Conservation (phyloP, 2,113 vertebrate genomes). For the Gasterosteus aculeatus region DNA sequence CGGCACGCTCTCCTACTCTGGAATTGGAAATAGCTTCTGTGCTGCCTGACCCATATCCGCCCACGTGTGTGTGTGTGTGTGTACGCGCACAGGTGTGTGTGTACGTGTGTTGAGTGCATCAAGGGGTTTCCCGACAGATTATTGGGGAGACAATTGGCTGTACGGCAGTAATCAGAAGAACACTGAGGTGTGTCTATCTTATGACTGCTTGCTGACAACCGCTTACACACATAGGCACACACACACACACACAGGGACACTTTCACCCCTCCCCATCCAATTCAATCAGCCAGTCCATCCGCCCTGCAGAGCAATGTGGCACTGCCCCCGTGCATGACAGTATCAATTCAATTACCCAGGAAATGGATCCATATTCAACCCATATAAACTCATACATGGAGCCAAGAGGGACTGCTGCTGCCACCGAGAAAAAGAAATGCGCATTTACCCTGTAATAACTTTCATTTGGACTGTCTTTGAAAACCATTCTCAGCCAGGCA, state of each 20-base stretch:
- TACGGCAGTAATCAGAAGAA: slow-evolving; percentile 89
- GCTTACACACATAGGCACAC: slow-evolving; percentile 39
- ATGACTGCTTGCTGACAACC: slow-evolving; percentile 80
- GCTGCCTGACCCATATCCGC: slow-evolving; percentile 69
- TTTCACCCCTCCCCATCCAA: slow-evolving; percentile 81
- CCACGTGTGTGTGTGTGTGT: slow-evolving; percentile 35
- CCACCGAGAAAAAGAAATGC: slow-evolving; percentile 90
- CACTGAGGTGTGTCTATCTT: slow-evolving; percentile 87
- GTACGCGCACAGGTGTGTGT: slow-evolving; percentile 67
- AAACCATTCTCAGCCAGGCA: slow-evolving; percentile 95
- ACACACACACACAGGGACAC: slow-evolving; percentile 34
- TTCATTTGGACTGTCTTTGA: slow-evolving; percentile 98
- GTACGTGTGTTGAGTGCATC: slow-evolving; percentile 70
- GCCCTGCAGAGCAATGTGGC: slow-evolving; percentile 88
- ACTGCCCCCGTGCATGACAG: slow-evolving; percentile 91
- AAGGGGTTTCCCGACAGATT: slow-evolving; percentile 80
- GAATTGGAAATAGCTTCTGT: slow-evolving; percentile 88
- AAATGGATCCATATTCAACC: slow-evolving; percentile 96
- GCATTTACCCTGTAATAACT: slow-evolving; percentile 99
- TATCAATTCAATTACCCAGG: slow-evolving; percentile 96
- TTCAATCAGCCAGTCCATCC: slow-evolving; percentile 91
- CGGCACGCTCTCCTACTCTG: slow-evolving; percentile 78
- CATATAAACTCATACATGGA: slow-evolving; percentile 79
- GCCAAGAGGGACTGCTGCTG: slow-evolving; percentile 75
- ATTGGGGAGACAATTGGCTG: slow-evolving; percentile 87